These are phyloP conservation scores for Steatornis caripensis DNA, from an alignment of 2,113 vertebrate species.

Conservation along the genomic window DNA sequence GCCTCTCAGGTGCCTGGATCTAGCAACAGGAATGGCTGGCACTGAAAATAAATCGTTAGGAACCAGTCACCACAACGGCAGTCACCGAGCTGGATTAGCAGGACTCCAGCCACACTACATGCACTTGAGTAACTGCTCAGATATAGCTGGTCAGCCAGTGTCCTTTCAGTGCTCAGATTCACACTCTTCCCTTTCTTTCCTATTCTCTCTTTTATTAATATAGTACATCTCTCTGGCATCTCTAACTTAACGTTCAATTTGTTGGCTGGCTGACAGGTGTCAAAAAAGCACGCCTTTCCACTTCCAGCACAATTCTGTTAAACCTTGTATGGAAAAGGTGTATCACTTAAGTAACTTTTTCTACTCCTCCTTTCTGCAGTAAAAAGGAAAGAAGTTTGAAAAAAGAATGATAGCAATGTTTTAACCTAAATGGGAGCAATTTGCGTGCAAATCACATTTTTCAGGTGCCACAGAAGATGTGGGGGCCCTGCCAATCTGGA, in stretches of 20 bases:
- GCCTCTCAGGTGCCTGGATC: not conserved
- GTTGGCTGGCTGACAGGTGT: slow-evolving; percentile 43
- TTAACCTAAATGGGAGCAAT: slow-evolving; percentile 43
- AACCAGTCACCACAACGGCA: not conserved
- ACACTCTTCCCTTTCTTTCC: not conserved
- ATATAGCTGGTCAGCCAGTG: not conserved
- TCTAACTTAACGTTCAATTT: not conserved
- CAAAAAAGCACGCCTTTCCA: not conserved
- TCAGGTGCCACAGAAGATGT: slow-evolving; percentile 61
- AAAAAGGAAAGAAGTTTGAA: not conserved
- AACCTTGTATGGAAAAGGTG: not conserved
- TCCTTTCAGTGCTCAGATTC: not conserved
- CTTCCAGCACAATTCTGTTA: not conserved
- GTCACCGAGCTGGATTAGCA: not conserved
- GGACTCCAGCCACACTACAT: rapidly evolving
- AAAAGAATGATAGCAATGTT: slow-evolving; percentile 28
- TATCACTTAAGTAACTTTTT: slow-evolving; percentile 3
- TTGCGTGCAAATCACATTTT: slow-evolving; percentile 70
- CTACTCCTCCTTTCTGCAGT: not conserved
- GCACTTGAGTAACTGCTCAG: not conserved
- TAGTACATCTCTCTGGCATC: not conserved
- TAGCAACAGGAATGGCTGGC: not conserved
- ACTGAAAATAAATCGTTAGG: not conserved
- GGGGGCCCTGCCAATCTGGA: slow-evolving; percentile 47
- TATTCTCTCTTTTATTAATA: not conserved